A percentile compares a stretch with the other conserved stretches of the same genome.
These are phyloP conservation scores for Drosophila pseudotalamancana DNA, from an alignment of 2,888 invertebrate genomes.

Conservation along the genomic window DNA sequence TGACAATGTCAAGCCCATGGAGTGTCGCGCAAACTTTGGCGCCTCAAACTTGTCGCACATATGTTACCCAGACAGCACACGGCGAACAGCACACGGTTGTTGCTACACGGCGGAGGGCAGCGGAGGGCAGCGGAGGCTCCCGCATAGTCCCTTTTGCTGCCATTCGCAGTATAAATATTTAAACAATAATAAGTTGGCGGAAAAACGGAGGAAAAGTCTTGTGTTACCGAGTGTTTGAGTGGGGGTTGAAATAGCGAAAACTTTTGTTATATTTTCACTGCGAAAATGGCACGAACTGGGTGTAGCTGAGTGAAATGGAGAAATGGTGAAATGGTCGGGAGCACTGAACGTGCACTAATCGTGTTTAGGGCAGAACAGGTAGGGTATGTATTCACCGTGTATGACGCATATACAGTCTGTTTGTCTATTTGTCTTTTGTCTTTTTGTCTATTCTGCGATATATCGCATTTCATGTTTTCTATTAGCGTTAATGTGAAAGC, in stretches of 20 bases:
- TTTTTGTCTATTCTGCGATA: conserved; percentile 35
- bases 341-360: conserved; percentile 61
- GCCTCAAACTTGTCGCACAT: conserved; percentile 59
- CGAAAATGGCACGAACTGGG: conserved; percentile 70
- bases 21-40: conserved; percentile 54
- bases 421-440: no score
- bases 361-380: conserved; percentile 11
- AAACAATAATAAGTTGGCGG: conserved; percentile 79
- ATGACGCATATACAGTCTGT: conserved; percentile 18
- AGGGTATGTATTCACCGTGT: conserved; percentile 41
- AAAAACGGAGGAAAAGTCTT: conserved; percentile 73
- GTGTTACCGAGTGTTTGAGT: conserved; percentile 32
- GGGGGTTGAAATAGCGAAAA: conserved; percentile 55
- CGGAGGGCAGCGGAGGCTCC: neutral
- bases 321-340: neutral
- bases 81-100: neutral
- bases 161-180: conserved; percentile 74
- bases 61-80: conserved; percentile 43
- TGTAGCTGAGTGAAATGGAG: neutral
- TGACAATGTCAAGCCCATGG: conserved; percentile 66
- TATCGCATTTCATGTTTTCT: conserved; percentile 77
- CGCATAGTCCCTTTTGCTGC: neutral
- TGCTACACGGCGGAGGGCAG: conserved; percentile 8
- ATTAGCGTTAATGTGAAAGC: conserved; percentile 75
- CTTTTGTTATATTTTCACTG: conserved; percentile 76